Base-by-base conservation (phyloP, 1,140 invertebrate species). In the Reticulitermes speratus region DNA sequence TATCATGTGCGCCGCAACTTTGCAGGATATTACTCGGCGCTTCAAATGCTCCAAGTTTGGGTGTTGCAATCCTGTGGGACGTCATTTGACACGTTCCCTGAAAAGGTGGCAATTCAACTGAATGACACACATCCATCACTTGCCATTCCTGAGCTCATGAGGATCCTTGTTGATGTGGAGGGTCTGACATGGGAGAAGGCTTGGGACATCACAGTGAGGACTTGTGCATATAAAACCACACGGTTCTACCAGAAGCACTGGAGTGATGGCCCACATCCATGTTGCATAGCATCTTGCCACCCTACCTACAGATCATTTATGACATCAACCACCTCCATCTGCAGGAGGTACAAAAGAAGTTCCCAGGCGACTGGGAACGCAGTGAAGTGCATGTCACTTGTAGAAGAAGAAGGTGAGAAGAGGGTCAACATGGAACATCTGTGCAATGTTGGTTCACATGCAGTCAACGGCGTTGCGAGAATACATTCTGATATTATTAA, bases 71-170 rank as follows among this genome's bases (percentile, higher is more conserved):
- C 93, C 95, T 38, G 95, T 97, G 5, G 98, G 86, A 97, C 95
- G 14, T 94, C 95, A 65, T 99, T 99, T 90, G 95, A 97, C 82
- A 91, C 93, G 59, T 97, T 99, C 90, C 97, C 98, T 0, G 97
- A 99, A 1, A 99, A 99, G 94, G 98, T 99, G 0, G 99, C 99
- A 32, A 98, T 99, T 87, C 99, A 99, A 91, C 92, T 99, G 84
- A 99, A 99, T 90, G 99, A 99, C 89, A 99, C 99, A 59, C 99
- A 99, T 93, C 99, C 99, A 5, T 98, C 99, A 8, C 90, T 99
- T 84, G 98, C 98, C 52, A 99, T 99, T 89, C 98, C 99, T 3
- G 99, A 99, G 91, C 91, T 99, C 59, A 98, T 99, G 95, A 95
- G 99, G 87, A 95, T 99, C 86, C 92, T 99, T 16, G 90, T 99